Base-by-base conservation (phyloP, 2,888 invertebrate species). In the Rhingia campestris region DNA sequence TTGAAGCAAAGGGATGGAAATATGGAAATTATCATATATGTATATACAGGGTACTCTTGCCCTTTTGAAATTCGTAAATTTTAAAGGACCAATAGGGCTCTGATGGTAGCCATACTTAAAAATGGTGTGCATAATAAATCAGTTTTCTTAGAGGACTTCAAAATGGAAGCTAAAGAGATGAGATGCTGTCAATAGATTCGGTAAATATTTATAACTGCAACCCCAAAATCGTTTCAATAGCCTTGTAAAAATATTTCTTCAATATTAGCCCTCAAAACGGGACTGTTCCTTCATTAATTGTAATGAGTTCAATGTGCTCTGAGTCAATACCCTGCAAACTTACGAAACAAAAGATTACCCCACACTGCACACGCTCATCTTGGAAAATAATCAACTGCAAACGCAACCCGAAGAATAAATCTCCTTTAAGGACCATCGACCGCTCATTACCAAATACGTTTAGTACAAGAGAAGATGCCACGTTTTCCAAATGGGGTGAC, bases 381-480 rank as follows among this genome's bases (percentile, higher is more conserved):
- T n/a, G 41, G 37, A 58, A 10, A 39, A 73, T 66, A 58, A 64
- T 73, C 75, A 49, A 53, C 30, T 59, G 66, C 66, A 74, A 63
- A 51, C 74, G 49, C 64, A 56, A 45, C 53, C 43, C 32, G 12
- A 58, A 39, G 75, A 54, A 76, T 77, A 77, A 77, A 77, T 77
- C 77, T 77, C 22, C 49, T 80, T 74, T 67, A 69, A 76, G 70
- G 43, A 64, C 63, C 69, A 64, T 54, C 59, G 35, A 63, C 64
- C 30, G 58, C 58, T 70, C 51, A 66, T 72, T 76, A 56, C 70
- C 41, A 54, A 61, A 69, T 39, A 45, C 33, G 49, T n/a, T 33
- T 49, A 6, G 30, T 51, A 14, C 12, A 30, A n/a, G 22, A 51
- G 12, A 53, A 7, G 32, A 54, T 7, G 56, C 54, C 70, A 70